phyloP scores from a whole-genome alignment of 2,888 invertebrate genomes.

The Agrilus cyanescens region DNA sequence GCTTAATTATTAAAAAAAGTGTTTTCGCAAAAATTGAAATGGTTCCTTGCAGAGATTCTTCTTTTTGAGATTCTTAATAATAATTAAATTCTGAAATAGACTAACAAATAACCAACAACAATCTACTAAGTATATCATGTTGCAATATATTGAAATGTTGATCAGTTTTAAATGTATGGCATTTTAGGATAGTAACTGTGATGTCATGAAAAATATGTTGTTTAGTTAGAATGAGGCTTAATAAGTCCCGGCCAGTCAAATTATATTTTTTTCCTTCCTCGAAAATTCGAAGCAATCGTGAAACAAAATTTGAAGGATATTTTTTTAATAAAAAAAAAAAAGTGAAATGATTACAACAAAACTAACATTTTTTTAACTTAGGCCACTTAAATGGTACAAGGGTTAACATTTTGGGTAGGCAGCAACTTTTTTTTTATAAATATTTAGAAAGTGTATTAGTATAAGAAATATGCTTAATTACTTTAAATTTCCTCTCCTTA shows the following conservation, averaged over 20 bases:
- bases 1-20: slow-evolving; percentile 12
- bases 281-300: too few relatives aligned
- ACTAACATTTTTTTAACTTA: too few relatives aligned
- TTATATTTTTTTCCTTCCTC: too few relatives aligned
- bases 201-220: slow-evolving; percentile 27
- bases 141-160: slow-evolving; percentile 20
- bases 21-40: slow-evolving; percentile 12
- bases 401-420: too few relatives aligned
- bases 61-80: slow-evolving; percentile 12
- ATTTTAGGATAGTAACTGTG: slow-evolving; percentile 32
- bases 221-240: slow-evolving; percentile 16
- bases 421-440: too few relatives aligned
- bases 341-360: too few relatives aligned
- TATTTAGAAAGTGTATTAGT: too few relatives aligned
- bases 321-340: too few relatives aligned
- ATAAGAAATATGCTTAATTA: too few relatives aligned
- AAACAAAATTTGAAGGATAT: too few relatives aligned
- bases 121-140: slow-evolving; percentile 7
- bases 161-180: slow-evolving; percentile 25
- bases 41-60: slow-evolving; percentile 13
- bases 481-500: too few relatives aligned
- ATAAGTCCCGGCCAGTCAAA: not conserved
- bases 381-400: too few relatives aligned
- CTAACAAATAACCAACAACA: slow-evolving; percentile 2
- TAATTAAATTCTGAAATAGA: slow-evolving; percentile 3